Percentiles rank a stretch among this genome's conserved stretches.
Conservation (phyloP, 2,113 vertebrate genomes). For the Phyllostomus hastatus region DNA sequence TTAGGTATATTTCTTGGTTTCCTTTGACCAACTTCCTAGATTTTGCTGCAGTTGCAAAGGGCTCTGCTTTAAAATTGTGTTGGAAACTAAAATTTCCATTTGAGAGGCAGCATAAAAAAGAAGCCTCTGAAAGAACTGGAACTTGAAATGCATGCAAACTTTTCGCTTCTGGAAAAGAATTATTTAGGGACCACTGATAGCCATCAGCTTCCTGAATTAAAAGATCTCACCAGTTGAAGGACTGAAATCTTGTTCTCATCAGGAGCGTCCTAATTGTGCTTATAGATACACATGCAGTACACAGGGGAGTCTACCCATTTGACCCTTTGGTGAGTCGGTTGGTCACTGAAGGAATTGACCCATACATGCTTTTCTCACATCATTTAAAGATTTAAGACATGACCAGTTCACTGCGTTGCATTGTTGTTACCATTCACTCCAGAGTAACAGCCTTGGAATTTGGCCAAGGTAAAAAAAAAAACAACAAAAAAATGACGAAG, state of each 20-base stretch:
- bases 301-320: background rate
- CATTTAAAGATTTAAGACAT: constrained; percentile 14
- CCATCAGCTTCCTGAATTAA: constrained; percentile 1
- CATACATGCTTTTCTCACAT: background rate
- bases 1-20: constrained; percentile 8
- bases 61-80: background rate
- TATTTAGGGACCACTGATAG: background rate
- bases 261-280: background rate
- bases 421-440: background rate
- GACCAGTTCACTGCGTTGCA: background rate
- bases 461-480: background rate
- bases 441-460: constrained; percentile 33
- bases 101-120: background rate
- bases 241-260: background rate
- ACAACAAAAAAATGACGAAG: too few species aligned
- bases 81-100: constrained; percentile 24
- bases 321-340: background rate
- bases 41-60: background rate
- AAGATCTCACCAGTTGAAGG: background rate
- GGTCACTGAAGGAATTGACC: constrained; percentile 7
- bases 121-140: background rate
- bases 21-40: background rate
- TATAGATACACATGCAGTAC: background rate
- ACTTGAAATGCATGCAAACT: background rate
- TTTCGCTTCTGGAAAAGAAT: background rate